These are phyloP conservation scores for Deilephila elpenor DNA, from an alignment of 2,888 invertebrate genomes.

Conservation along the genomic window DNA sequence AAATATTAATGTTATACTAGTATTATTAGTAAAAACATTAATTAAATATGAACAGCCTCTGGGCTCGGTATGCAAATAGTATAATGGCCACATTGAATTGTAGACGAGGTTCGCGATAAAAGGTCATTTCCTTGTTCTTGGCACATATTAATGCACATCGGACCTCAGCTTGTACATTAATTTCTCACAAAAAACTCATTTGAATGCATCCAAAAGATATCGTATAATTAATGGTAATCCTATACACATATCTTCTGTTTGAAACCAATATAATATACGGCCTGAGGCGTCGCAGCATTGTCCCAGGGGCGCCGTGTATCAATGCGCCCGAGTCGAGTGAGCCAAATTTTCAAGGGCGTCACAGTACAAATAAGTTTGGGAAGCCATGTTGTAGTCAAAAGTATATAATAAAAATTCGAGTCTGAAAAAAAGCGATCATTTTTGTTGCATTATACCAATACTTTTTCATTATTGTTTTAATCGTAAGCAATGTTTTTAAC, in stretches of 20 bases:
- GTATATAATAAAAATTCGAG: background rate
- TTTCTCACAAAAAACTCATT: constrained; percentile 3
- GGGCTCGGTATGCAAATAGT: background rate
- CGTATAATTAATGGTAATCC: constrained; percentile 13
- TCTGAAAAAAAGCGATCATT: background rate
- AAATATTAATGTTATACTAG: background rate
- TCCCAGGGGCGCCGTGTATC: no score
- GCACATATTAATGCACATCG: constrained; percentile 20
- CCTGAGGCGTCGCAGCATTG: no score
- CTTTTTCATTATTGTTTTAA: background rate
- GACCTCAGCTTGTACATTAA: background rate
- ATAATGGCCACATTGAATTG: constrained; percentile 6
- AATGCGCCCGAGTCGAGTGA: no score
- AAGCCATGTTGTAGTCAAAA: background rate
- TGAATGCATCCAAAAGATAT: constrained; percentile 1
- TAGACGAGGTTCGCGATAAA: constrained; percentile 1
- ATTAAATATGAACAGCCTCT: background rate
- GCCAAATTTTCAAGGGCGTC: no score
- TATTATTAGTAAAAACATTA: background rate
- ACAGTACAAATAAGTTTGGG: no score
- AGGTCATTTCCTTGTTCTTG: constrained; percentile 18
- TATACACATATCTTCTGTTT: constrained; percentile 11
- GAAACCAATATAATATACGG: background rate
- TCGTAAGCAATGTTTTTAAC: background rate
- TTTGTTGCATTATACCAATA: no score